Percentiles rank a stretch among this genome's conserved stretches.
These are phyloP conservation scores for Pentamera pediparva DNA, from an alignment of 53 echinoderm and acorn worm species.

Conservation along the genomic window DNA sequence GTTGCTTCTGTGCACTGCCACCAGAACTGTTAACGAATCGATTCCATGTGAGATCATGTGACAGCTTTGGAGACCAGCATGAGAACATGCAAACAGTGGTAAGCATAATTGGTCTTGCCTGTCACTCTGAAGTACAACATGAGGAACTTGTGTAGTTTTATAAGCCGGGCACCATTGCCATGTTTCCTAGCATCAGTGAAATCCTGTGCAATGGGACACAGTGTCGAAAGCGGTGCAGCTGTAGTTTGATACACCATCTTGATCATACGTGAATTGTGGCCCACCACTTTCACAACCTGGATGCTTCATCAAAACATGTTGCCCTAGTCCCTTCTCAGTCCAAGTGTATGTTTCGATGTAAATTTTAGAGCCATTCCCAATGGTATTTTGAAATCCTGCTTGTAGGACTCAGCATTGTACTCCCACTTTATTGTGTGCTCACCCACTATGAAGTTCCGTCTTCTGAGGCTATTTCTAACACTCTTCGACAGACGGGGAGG, in stretches of 20 bases:
- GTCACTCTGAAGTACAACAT: slow-evolving; percentile 41
- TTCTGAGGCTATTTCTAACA: no score
- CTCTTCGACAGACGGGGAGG: no score
- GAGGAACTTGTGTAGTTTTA: slow-evolving; percentile 47
- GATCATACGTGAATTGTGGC: neutral
- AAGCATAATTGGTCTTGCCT: slow-evolving; percentile 51
- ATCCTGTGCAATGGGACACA: slow-evolving; percentile 37
- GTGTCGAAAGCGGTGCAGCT: slow-evolving; percentile 43
- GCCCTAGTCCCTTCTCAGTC: slow-evolving; percentile 2
- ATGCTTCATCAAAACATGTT: slow-evolving; percentile 5
- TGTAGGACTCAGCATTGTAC: no score
- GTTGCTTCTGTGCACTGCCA: slow-evolving; percentile 35
- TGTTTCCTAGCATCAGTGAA: slow-evolving; percentile 48
- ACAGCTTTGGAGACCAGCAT: slow-evolving; percentile 49
- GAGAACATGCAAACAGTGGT: slow-evolving; percentile 42
- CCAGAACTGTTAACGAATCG: slow-evolving; percentile 48
- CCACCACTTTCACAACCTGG: neutral
- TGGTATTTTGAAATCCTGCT: no score
- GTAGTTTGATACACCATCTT: slow-evolving; percentile 46
- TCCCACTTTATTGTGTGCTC: no score
- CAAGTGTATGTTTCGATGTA: no score
- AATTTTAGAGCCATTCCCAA: no score
- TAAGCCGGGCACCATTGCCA: slow-evolving; percentile 44
- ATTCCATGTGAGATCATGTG: slow-evolving; percentile 58
- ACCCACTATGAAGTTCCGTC: no score